These are phyloP conservation scores for Hippocampus guttulatus DNA, from an alignment of 2,113 vertebrate species.

Conservation along the genomic window DNA sequence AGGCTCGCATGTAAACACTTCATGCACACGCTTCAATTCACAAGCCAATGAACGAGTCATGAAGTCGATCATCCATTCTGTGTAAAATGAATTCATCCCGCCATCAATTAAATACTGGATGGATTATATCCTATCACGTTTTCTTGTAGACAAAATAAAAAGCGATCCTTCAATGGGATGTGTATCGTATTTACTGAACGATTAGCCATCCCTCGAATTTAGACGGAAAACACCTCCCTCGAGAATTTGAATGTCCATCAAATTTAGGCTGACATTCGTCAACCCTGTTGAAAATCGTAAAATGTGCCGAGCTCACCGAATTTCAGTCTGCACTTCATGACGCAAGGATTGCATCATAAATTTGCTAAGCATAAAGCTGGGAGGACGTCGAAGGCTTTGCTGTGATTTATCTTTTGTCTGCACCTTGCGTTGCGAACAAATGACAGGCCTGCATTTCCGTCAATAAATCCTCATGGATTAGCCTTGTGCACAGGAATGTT, in stretches of 20 bases:
- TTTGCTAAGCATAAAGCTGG: neutral
- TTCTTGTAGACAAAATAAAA: too few species aligned
- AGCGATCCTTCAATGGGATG: too few species aligned
- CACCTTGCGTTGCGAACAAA: neutral
- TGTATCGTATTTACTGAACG: too few species aligned
- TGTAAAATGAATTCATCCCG: neutral
- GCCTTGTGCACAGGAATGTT: slow-evolving; percentile 47
- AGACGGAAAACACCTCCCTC: too few species aligned
- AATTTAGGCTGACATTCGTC: neutral
- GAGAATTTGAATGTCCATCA: neutral
- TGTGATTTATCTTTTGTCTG: neutral
- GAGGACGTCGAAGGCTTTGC: neutral
- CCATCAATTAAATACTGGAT: neutral
- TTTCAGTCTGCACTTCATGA: neutral
- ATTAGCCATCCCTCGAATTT: too few species aligned
- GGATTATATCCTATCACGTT: too few species aligned
- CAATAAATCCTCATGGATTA: slow-evolving; percentile 17
- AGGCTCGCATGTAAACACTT: neutral
- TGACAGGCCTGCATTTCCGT: slow-evolving; percentile 17
- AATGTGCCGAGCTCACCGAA: neutral
- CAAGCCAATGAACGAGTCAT: neutral
- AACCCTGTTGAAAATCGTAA: neutral
- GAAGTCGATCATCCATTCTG: neutral
- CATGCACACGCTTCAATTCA: neutral
- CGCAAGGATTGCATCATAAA: neutral